Percentiles rank a stretch among this genome's conserved stretches.
Evolutionary conservation across 2,888 invertebrate genomes (phyloP).

Genomic region (Ashinkailepas kermadecensis): DNA sequence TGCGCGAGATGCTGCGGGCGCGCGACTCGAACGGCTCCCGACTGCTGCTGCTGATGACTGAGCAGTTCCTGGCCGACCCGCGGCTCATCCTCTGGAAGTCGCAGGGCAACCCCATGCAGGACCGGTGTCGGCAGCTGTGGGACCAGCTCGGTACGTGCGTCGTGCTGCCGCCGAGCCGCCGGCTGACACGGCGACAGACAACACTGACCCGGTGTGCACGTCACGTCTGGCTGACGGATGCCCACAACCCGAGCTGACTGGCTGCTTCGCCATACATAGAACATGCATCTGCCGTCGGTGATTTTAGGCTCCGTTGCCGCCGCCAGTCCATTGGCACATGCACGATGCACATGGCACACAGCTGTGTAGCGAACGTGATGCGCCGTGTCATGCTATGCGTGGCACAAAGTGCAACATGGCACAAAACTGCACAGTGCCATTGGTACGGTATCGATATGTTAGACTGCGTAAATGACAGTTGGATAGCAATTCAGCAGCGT

Average conservation of each 20-base stretch:
- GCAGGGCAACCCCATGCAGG: constrained; percentile 76
- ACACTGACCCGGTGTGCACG: neutral
- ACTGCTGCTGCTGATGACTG: constrained; percentile 76
- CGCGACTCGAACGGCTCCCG: constrained; percentile 78
- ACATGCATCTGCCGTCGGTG: neutral
- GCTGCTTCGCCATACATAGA: neutral
- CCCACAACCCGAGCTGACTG: neutral
- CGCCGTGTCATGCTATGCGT: too few relatives aligned
- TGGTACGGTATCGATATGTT: too few relatives aligned
- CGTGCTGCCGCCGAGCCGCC: neutral
- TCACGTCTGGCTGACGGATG: too few relatives aligned
- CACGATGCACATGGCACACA: too few relatives aligned
- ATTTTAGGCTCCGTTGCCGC: neutral
- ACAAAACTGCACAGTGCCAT: too few relatives aligned
- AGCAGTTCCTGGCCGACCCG: constrained; percentile 78
- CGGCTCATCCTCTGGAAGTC: constrained; percentile 68
- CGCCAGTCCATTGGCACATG: too few relatives aligned
- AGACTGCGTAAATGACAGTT: too few relatives aligned
- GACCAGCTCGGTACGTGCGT: constrained; percentile 60
- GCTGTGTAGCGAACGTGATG: too few relatives aligned
- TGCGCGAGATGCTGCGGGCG: constrained; percentile 73
- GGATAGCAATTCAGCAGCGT: too few relatives aligned
- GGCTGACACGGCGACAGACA: too few relatives aligned
- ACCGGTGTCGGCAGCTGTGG: constrained; percentile 77
- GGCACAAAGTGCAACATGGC: too few relatives aligned